Evolutionary conservation across 2,113 vertebrate genomes (phyloP).

Genomic region (Grallaria varia): DNA sequence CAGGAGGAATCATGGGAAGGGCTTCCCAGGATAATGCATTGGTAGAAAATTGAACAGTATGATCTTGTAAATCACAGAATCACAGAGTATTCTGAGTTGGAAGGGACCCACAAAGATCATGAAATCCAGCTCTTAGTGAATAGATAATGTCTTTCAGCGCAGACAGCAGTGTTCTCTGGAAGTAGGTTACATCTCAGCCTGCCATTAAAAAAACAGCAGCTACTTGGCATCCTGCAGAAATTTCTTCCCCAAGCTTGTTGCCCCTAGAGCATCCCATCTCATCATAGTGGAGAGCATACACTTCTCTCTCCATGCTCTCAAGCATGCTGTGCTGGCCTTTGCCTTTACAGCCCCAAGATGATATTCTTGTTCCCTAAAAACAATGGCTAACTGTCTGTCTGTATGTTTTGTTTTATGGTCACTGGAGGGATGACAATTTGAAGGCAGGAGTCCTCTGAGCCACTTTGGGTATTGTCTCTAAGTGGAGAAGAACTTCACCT

Average conservation of each 20-base stretch:
- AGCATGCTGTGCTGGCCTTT: background rate
- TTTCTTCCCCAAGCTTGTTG: background rate
- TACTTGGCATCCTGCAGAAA: background rate
- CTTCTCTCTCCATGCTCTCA: background rate
- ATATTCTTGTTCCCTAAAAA: background rate
- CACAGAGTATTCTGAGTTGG: background rate
- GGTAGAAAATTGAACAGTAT: background rate
- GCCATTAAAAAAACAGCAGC: background rate
- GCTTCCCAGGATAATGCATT: background rate
- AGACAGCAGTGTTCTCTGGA: background rate
- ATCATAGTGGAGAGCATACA: background rate
- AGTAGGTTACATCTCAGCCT: background rate
- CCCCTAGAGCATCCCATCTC: background rate
- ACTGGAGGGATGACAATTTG: background rate
- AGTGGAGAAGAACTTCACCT: background rate
- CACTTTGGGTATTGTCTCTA: background rate
- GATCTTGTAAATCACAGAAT: background rate
- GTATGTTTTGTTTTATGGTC: background rate
- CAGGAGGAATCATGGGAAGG: background rate
- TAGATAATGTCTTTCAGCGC: background rate
- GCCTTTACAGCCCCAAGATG: background rate
- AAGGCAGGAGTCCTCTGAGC: background rate
- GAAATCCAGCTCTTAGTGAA: background rate
- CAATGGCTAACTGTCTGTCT: background rate
- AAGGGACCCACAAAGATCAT: background rate